Percentiles rank a stretch among this genome's conserved stretches.
phyloP scores from a whole-genome alignment of 2,888 invertebrate genomes.

The Eulithis prunata region DNA sequence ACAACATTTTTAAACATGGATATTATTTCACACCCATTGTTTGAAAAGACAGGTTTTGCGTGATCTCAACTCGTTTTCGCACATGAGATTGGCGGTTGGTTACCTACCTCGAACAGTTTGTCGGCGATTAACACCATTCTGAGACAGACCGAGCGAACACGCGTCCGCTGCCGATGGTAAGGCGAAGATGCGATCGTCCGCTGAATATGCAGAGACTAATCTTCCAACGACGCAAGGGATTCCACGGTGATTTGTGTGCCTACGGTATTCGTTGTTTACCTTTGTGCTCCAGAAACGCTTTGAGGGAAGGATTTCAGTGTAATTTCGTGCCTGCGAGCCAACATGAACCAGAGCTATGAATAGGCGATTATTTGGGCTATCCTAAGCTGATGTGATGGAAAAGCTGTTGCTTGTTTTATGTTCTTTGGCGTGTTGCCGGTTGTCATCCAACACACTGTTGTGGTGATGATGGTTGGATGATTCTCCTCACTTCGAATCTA shows the following conservation, averaged over 20 bases:
- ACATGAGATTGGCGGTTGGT: too few relatives aligned
- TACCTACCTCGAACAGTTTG: too few relatives aligned
- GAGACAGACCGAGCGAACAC: neutral
- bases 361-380: conserved; percentile 5
- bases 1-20: too few relatives aligned
- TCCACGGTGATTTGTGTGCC: conserved; percentile 36
- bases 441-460: neutral
- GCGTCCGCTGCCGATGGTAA: conserved; percentile 1
- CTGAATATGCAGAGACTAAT: conserved; percentile 22
- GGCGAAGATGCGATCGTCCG: conserved; percentile 2
- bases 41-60: too few relatives aligned
- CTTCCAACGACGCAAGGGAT: conserved; percentile 39
- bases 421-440: neutral
- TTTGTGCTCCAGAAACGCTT: conserved; percentile 39
- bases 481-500: too few relatives aligned
- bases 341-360: conserved; percentile 18
- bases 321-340: conserved; percentile 26
- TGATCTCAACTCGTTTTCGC: too few relatives aligned
- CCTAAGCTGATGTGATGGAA: conserved; percentile 10
- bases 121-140: too few relatives aligned
- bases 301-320: conserved; percentile 33
- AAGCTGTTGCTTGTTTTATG: neutral
- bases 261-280: conserved; percentile 37
- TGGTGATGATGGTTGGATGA: too few relatives aligned
- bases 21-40: too few relatives aligned